Conservation (phyloP, 2,113 vertebrate species). For the Chaenogobius annularis region DNA sequence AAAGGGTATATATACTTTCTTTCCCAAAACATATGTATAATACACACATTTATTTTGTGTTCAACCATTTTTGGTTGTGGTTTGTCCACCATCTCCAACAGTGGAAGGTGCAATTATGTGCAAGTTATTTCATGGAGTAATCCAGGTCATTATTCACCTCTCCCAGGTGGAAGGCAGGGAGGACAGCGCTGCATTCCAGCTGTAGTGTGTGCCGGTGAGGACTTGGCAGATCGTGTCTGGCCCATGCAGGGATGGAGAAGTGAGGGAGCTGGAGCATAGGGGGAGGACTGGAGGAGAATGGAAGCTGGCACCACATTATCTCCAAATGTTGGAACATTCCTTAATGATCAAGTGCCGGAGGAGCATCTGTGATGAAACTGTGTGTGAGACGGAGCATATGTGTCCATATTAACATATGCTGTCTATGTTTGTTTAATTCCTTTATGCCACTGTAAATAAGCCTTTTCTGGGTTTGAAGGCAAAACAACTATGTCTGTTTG, state of each 20-base stretch:
- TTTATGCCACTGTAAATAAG: constrained; percentile 41
- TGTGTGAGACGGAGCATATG: constrained; percentile 49
- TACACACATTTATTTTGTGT: constrained; percentile 20
- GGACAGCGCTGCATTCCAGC: constrained; percentile 84
- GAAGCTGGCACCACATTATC: constrained; percentile 97
- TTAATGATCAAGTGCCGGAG: constrained; percentile 96
- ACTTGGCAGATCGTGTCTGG: constrained; percentile 83
- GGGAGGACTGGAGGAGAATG: constrained; percentile 88
- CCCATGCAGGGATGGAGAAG: constrained; percentile 77
- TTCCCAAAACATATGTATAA: too few species aligned
- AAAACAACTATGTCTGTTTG: constrained; percentile 38
- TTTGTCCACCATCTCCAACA: constrained; percentile 49
- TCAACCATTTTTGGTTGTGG: constrained; percentile 60
- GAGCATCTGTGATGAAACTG: constrained; percentile 89
- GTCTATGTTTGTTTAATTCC: constrained; percentile 59
- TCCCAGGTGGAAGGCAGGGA: constrained; percentile 76
- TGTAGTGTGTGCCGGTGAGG: constrained; percentile 81
- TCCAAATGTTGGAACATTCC: constrained; percentile 98
- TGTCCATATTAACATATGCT: constrained; percentile 63
- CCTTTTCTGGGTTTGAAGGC: constrained; percentile 38
- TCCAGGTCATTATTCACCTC: constrained; percentile 71
- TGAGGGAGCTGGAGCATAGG: constrained; percentile 81
- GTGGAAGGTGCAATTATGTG: constrained; percentile 60
- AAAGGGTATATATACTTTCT: neutral
- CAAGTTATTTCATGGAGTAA: constrained; percentile 68